Conservation (phyloP, 2,888 invertebrate species). For the Acronicta alni region DNA sequence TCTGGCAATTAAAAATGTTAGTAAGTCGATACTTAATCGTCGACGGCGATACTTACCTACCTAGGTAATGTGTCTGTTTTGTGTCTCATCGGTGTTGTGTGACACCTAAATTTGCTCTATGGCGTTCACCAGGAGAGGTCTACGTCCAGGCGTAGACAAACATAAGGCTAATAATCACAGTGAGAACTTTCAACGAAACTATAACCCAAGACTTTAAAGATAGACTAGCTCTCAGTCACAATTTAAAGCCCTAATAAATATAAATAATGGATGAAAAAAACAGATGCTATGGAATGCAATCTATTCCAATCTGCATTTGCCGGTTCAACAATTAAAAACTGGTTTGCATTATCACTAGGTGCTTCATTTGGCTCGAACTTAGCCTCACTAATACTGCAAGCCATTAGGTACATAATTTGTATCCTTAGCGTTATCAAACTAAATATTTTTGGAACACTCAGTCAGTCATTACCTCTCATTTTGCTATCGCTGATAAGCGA, state of each 20-base stretch:
- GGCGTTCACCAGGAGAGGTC: no score
- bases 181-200: no score
- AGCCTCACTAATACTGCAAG: neutral
- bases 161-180: no score
- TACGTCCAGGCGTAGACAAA: no score
- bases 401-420: neutral
- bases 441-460: constrained; percentile 22
- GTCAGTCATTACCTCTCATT: constrained; percentile 28
- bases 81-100: no score
- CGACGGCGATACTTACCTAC: no score
- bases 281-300: neutral
- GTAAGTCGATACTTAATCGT: neutral
- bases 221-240: no score
- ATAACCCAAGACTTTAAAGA: no score
- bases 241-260: no score
- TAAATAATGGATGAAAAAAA: no score
- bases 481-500: constrained; percentile 36
- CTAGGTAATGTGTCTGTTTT: neutral
- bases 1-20: neutral
- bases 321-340: no score
- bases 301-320: neutral
- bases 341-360: neutral
- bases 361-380: neutral
- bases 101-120: no score
- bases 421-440: constrained; percentile 2